phyloP scores from a whole-genome alignment of 2,888 invertebrate species.

The Tromatobia lineatoria region DNA sequence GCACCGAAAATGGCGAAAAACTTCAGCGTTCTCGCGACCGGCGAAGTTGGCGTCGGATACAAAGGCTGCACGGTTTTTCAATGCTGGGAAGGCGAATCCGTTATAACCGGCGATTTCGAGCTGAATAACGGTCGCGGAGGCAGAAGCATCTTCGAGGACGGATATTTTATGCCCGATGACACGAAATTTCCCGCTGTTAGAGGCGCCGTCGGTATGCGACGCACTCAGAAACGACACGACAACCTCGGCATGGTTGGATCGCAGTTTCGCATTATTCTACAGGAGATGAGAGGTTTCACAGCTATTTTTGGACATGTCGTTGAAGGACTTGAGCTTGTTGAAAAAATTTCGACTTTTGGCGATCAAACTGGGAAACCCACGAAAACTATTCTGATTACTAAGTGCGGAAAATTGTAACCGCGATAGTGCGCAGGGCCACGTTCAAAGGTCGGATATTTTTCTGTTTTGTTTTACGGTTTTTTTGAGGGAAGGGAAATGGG shows the following conservation, averaged over 20 bases:
- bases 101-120: constrained; percentile 93
- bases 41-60: constrained; percentile 92
- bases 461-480: background rate
- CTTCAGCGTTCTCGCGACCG: constrained; percentile 90
- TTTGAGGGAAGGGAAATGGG: constrained; percentile 1
- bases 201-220: constrained; percentile 93
- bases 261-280: constrained; percentile 93
- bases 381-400: constrained; percentile 90
- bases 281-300: constrained; percentile 94
- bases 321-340: constrained; percentile 92
- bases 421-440: constrained; percentile 38
- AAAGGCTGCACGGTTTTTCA: constrained; percentile 93
- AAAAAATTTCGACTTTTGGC: constrained; percentile 92
- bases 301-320: constrained; percentile 94
- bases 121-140: constrained; percentile 93
- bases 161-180: constrained; percentile 93
- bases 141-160: constrained; percentile 91
- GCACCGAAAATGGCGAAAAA: constrained; percentile 94
- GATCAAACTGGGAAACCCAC: constrained; percentile 93
- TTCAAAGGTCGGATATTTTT: constrained; percentile 24
- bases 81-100: constrained; percentile 93
- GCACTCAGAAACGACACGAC: constrained; percentile 93
- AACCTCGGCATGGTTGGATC: constrained; percentile 94
- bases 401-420: constrained; percentile 91
- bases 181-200: constrained; percentile 91